Conservation (phyloP, 2,888 invertebrate species). For the Plebejus melissa region DNA sequence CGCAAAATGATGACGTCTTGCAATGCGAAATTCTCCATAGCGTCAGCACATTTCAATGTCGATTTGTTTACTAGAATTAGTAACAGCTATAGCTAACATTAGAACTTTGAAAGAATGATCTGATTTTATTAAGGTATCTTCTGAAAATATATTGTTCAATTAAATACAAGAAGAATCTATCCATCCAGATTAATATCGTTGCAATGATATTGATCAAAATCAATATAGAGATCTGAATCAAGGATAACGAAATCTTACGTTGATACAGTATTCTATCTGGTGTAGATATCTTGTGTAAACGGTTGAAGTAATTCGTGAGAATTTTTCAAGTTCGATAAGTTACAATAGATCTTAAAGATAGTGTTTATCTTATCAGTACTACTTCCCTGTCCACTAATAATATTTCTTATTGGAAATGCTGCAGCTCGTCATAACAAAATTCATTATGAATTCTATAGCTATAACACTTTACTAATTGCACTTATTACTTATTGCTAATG, state of each 20-base stretch:
- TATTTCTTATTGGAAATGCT: neutral
- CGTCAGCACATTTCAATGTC: conserved; percentile 19
- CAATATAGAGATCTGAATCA: neutral
- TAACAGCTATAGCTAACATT: neutral
- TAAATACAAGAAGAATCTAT: too few relatives aligned
- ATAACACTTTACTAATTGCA: neutral
- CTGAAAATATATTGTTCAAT: too few relatives aligned
- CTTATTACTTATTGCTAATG: neutral
- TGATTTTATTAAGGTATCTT: neutral
- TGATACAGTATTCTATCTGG: neutral
- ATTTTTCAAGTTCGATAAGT: conserved; percentile 15
- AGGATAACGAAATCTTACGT: neutral
- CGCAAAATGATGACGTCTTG: conserved; percentile 11
- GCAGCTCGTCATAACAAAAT: neutral
- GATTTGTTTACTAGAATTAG: neutral
- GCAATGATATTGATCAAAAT: too few relatives aligned
- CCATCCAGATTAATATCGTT: too few relatives aligned
- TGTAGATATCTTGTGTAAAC: neutral
- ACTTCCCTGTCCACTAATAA: neutral
- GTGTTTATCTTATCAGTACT: neutral
- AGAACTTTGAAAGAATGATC: neutral
- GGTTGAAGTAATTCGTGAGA: conserved; percentile 8
- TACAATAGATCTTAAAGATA: conserved; percentile 3
- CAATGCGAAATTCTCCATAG: conserved; percentile 11
- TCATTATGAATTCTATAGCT: neutral